Percentiles rank a stretch among this genome's conserved stretches.
Conservation (phyloP, 2,113 vertebrate genomes). For the Cebidichthys violaceus region DNA sequence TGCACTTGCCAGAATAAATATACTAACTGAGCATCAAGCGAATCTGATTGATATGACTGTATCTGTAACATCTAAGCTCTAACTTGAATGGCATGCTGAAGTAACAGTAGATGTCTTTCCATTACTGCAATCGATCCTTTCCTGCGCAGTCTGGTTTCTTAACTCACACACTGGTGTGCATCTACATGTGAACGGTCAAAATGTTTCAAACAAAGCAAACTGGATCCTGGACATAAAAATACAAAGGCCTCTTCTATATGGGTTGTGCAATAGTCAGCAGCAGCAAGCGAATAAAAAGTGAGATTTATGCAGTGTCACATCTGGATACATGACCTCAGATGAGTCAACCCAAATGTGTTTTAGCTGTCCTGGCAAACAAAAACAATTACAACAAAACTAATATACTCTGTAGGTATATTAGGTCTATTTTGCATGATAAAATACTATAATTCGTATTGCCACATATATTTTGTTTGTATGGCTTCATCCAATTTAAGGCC, state of each 20-base stretch:
- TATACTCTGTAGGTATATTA: conserved; percentile 20
- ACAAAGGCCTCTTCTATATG: conserved; percentile 23
- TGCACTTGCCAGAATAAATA: conserved; percentile 53
- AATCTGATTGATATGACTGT: conserved; percentile 7
- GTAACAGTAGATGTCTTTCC: neutral
- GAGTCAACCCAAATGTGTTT: conserved; percentile 30
- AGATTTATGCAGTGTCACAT: conserved; percentile 31
- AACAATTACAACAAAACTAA: conserved; percentile 1
- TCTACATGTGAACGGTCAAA: conserved; percentile 3
- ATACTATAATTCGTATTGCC: conserved; percentile 34
- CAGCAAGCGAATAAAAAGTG: conserved; percentile 56
- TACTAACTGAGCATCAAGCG: conserved; percentile 7
- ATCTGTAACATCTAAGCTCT: conserved; percentile 25
- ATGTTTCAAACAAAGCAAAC: neutral
- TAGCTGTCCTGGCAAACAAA: conserved; percentile 11
- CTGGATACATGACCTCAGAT: conserved; percentile 29
- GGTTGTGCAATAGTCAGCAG: conserved; percentile 58
- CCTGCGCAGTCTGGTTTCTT: neutral
- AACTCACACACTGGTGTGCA: conserved; percentile 7
- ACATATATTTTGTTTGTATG: conserved; percentile 56
- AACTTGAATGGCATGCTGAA: conserved; percentile 9
- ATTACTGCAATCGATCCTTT: neutral
- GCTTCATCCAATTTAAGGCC: conserved; percentile 57
- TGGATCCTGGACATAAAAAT: conserved; percentile 7
- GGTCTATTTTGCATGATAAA: conserved; percentile 48